phyloP scores from a whole-genome alignment of 1,140 invertebrate species.

The Melipona quadrifasciata region DNA sequence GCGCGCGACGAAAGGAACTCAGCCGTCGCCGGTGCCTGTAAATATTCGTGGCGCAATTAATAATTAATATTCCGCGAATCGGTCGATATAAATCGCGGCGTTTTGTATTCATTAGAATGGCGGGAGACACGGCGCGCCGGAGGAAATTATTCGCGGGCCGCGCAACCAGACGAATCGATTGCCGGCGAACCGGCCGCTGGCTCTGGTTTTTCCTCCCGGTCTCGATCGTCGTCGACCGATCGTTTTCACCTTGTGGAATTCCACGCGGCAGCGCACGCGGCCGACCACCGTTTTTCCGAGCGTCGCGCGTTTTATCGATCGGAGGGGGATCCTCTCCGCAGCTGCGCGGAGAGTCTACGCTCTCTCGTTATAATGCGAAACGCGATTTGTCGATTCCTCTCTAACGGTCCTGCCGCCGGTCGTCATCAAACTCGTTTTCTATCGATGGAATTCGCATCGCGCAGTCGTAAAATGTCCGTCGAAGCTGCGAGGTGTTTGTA shows the following conservation, averaged over 20 bases:
- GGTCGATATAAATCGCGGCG: constrained; percentile 30
- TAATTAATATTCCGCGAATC: constrained; percentile 60
- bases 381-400: neutral
- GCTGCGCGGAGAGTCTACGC: neutral
- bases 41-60: constrained; percentile 58
- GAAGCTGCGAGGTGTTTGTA: neutral
- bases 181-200: neutral
- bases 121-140: neutral
- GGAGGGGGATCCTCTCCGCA: neutral
- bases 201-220: constrained; percentile 11
- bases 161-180: constrained; percentile 19
- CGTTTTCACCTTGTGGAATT: neutral
- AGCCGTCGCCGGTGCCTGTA: constrained; percentile 26
- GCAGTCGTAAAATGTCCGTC: neutral
- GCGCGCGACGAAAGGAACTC: constrained; percentile 37
- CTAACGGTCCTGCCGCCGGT: neutral
- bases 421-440: neutral
- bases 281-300: neutral
- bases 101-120: constrained; percentile 32
- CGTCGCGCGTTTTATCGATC: neutral
- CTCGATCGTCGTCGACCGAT: neutral
- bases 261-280: neutral
- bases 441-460: neutral
- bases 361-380: neutral
- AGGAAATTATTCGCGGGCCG: constrained; percentile 29